Conservation (phyloP, 2,113 vertebrate genomes). For the Thermophis baileyi region DNA sequence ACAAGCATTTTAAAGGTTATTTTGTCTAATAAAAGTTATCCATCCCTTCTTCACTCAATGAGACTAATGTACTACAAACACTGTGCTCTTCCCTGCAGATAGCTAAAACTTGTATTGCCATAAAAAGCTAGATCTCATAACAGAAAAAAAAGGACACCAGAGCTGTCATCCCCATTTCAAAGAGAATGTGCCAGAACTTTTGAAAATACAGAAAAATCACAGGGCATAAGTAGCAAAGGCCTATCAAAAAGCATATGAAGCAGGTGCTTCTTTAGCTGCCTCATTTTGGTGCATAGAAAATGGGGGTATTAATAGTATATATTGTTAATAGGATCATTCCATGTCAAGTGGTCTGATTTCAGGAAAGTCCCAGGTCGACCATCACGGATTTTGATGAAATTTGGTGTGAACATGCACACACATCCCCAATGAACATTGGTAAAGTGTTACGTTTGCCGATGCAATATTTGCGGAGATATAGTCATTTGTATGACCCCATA, state of each 20-base stretch:
- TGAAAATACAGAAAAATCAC: conserved; percentile 9
- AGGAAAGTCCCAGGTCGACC: too few relatives aligned
- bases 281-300: not conserved
- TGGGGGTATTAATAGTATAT: not conserved
- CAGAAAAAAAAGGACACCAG: not conserved
- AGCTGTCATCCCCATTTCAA: not conserved
- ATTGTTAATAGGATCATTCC: too few relatives aligned
- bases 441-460: too few relatives aligned
- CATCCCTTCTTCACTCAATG: not conserved
- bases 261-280: not conserved
- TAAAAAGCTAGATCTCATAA: conserved; percentile 4
- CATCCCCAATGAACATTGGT: too few relatives aligned
- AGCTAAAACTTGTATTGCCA: conserved; percentile 6
- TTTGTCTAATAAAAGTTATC: not conserved
- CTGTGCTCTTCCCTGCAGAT: not conserved
- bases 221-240: not conserved
- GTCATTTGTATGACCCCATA: too few relatives aligned
- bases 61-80: not conserved
- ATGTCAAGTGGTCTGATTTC: too few relatives aligned
- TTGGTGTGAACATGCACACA: too few relatives aligned
- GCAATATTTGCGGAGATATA: too few relatives aligned
- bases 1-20: not conserved
- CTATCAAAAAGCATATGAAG: not conserved
- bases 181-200: not conserved
- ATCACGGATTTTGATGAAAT: too few relatives aligned